Conservation (phyloP, 2,113 vertebrate species). For the human region GRCh38 chr3:123222501-123223000, state of each 20-base stretch:
- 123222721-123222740: neutral
- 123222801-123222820: slow-evolving; percentile 37
- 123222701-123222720: neutral
- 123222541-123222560: neutral
- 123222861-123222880: neutral
- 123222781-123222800: neutral
- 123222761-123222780: neutral
- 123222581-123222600: neutral
- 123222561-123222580: neutral
- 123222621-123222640: slow-evolving; percentile 1
- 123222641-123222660: neutral
- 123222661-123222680: neutral
- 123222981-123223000: neutral
- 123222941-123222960: neutral
- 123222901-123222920: neutral
- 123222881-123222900: neutral
- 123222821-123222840: neutral
- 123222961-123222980: neutral
- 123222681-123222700: neutral
- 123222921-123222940: neutral
- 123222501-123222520: neutral
- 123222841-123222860: neutral
- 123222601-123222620: slow-evolving; percentile 6
- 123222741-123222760: neutral
- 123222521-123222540: slow-evolving; percentile 18